These are phyloP conservation scores for Apamea sordens DNA, from an alignment of 2,888 invertebrate species.

Conservation along the genomic window DNA sequence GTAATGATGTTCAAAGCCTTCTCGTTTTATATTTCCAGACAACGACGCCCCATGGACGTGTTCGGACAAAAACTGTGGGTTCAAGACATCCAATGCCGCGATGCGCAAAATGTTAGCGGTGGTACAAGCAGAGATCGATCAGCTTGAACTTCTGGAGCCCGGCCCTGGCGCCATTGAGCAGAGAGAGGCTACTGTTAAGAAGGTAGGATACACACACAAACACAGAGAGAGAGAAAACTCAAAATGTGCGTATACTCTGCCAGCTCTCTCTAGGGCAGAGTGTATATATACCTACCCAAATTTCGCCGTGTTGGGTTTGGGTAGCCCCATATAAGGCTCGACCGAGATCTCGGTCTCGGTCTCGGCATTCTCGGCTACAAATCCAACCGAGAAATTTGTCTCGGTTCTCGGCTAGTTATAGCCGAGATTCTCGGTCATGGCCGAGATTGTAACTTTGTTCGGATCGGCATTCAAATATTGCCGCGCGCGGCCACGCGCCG, in stretches of 20 bases:
- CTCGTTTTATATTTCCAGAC: conserved; percentile 80
- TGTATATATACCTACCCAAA: too few relatives aligned
- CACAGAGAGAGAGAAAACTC: background rate
- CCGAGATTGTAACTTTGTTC: too few relatives aligned
- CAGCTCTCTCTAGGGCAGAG: too few relatives aligned
- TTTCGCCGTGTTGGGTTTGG: background rate
- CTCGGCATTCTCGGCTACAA: too few relatives aligned
- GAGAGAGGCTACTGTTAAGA: conserved; percentile 91
- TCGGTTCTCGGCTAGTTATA: too few relatives aligned
- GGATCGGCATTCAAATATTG: too few relatives aligned
- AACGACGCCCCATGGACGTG: conserved; percentile 92
- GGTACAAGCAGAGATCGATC: conserved; percentile 92
- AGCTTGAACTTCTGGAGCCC: conserved; percentile 90
- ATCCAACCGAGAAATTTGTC: too few relatives aligned
- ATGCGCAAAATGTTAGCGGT: conserved; percentile 91
- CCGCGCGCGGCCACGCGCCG: too few relatives aligned
- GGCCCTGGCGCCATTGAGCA: conserved; percentile 91
- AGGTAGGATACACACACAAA: conserved; percentile 71
- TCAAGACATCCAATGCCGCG: conserved; percentile 90
- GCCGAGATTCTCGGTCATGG: too few relatives aligned
- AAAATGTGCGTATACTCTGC: background rate
- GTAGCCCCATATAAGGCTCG: too few relatives aligned
- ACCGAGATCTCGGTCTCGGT: too few relatives aligned
- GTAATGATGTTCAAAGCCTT: background rate
- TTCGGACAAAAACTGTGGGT: conserved; percentile 91